Conservation (phyloP, 1,140 invertebrate species). For the Drosophila trapezifrons region DNA sequence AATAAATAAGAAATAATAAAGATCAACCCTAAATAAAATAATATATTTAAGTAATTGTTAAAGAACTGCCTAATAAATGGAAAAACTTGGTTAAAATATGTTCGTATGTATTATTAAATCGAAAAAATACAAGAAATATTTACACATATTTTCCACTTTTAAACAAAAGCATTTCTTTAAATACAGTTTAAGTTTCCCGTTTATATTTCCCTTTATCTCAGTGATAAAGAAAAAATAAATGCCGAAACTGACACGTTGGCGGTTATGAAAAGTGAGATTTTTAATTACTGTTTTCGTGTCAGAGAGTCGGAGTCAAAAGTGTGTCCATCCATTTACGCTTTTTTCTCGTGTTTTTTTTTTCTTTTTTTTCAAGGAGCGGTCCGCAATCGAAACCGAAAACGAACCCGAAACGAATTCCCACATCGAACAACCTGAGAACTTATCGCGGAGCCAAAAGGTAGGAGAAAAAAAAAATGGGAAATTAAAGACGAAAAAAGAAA, state of each 20-base stretch:
- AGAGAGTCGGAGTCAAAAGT: conserved; percentile 6
- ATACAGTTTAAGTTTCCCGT: neutral
- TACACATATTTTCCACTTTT: too few relatives aligned
- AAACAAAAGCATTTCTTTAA: neutral
- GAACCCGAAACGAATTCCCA: conserved; percentile 28
- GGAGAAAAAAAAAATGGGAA: conserved; percentile 6
- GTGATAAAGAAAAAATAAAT: conserved; percentile 16
- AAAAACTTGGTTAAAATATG: too few relatives aligned
- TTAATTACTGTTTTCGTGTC: conserved; percentile 57
- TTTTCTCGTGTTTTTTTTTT: neutral
- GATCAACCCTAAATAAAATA: too few relatives aligned
- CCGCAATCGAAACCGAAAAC: conserved; percentile 18
- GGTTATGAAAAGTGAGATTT: conserved; percentile 54
- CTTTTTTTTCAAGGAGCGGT: conserved; percentile 11
- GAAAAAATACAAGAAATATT: too few relatives aligned
- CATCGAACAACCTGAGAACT: conserved; percentile 40
- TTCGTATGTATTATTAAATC: too few relatives aligned
- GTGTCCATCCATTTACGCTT: conserved; percentile 10
- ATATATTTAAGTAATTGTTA: too few relatives aligned
- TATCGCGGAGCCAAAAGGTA: neutral
- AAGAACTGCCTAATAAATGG: too few relatives aligned
- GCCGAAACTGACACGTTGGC: conserved; percentile 31
- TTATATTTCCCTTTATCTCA: neutral
- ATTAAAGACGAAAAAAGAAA: conserved; percentile 27
- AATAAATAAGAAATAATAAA: neutral